Evolutionary conservation across 2,797 vertebrate genomes (phyloP).

Genomic region (Darevskia nairensis): DNA sequence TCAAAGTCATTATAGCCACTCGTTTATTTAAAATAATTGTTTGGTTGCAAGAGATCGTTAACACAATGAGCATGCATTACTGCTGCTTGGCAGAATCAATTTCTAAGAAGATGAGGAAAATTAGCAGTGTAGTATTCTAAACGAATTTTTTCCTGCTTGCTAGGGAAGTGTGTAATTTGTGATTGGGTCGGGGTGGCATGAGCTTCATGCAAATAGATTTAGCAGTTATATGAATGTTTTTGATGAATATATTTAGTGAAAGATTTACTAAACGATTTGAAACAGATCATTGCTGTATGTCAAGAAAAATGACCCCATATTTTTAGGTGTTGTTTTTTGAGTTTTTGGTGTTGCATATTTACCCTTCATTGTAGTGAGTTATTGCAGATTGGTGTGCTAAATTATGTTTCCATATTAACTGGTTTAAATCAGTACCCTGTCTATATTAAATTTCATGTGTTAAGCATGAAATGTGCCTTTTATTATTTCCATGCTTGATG

Average conservation of each 20-base stretch:
- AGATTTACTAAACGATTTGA: neutral
- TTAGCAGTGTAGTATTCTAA: constrained; percentile 6
- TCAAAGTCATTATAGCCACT: neutral
- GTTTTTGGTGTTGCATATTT: neutral
- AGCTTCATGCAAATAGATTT: neutral
- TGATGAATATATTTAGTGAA: neutral
- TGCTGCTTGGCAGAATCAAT: neutral
- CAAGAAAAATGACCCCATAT: neutral
- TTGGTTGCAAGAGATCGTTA: neutral
- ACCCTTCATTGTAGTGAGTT: neutral
- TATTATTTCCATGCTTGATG: neutral
- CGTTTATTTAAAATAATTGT: neutral
- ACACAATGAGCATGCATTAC: neutral
- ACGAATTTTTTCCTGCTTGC: neutral
- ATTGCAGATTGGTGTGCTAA: neutral
- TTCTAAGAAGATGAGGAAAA: neutral
- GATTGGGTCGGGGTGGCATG: neutral
- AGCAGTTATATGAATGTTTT: neutral
- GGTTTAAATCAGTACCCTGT: neutral
- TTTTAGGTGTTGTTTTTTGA: neutral
- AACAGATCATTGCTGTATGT: neutral
- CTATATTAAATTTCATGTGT: neutral
- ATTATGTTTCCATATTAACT: neutral
- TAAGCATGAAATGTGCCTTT: neutral
- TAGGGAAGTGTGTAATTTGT: neutral